Evolutionary conservation across 2,113 vertebrate genomes (phyloP).

Genomic region (Callopanchax toddi): DNA sequence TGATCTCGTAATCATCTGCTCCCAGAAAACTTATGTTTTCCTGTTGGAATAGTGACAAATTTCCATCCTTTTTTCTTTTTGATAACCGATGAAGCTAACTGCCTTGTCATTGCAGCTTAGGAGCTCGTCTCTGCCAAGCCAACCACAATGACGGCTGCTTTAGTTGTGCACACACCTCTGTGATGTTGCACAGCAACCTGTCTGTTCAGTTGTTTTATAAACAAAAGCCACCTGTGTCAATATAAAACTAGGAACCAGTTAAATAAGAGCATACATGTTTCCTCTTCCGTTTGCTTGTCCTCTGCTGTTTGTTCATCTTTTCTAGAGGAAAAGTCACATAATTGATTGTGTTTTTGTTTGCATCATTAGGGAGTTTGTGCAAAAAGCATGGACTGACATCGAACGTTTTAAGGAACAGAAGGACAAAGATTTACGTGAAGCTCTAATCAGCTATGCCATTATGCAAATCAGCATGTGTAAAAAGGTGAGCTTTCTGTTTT

Average conservation of each 20-base stretch:
- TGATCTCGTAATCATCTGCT: too few relatives aligned
- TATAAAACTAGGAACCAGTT: constrained; percentile 4
- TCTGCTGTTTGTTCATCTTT: neutral
- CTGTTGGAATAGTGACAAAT: neutral
- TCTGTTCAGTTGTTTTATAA: neutral
- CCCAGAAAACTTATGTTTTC: neutral
- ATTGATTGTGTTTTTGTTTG: constrained; percentile 12
- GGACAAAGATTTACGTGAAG: constrained; percentile 91
- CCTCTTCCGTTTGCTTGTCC: neutral
- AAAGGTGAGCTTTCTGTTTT: constrained; percentile 82
- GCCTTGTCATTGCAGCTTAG: neutral
- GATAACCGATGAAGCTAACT: neutral
- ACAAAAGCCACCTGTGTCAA: neutral
- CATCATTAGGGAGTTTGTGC: constrained; percentile 88
- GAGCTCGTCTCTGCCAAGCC: neutral
- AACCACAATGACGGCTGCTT: neutral
- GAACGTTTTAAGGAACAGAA: constrained; percentile 96
- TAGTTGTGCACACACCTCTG: neutral
- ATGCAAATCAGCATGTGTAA: constrained; percentile 99
- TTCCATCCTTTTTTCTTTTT: neutral
- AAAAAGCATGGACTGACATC: constrained; percentile 91
- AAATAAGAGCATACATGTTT: neutral
- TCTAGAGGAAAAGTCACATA: too few relatives aligned
- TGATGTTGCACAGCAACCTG: neutral
- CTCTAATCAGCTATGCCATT: constrained; percentile 94